phyloP scores from a whole-genome alignment of 2,888 invertebrate species.

The Mesoligia furuncula region DNA sequence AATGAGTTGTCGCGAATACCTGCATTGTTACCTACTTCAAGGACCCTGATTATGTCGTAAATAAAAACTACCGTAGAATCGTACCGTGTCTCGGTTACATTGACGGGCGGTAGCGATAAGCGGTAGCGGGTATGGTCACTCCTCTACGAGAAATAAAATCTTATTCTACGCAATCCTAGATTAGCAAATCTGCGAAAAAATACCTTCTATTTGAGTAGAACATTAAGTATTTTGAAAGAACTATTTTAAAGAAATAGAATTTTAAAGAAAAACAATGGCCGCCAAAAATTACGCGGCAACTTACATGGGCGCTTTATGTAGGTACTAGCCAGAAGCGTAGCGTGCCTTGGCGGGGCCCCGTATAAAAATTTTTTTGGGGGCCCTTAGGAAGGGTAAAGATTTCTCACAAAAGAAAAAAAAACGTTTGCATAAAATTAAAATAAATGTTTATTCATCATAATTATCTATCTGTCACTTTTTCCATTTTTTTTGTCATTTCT shows the following conservation, averaged over 20 bases:
- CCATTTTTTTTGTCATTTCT: too few species aligned
- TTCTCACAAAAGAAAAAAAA: too few species aligned
- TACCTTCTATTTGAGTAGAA: neutral
- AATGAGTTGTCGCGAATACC: neutral
- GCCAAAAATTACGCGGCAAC: too few species aligned
- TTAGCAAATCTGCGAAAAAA: neutral
- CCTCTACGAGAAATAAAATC: neutral
- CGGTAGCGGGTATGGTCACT: neutral
- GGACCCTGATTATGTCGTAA: neutral
- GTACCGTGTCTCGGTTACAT: neutral
- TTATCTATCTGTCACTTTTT: too few species aligned
- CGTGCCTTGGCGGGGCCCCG: too few species aligned
- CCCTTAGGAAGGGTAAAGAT: too few species aligned
- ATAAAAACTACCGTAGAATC: neutral
- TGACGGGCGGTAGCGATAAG: slow-evolving; percentile 22
- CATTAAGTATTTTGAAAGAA: neutral
- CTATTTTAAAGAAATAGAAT: neutral
- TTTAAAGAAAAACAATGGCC: neutral
- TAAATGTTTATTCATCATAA: too few species aligned
- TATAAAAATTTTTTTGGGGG: too few species aligned
- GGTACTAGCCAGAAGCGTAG: too few species aligned
- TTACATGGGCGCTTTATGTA: neutral
- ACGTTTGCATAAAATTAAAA: too few species aligned
- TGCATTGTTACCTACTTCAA: slow-evolving; percentile 5
- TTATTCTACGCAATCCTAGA: neutral